These are phyloP conservation scores for Caenorhabditis drosophilae DNA, from an alignment of 2,888 invertebrate genomes.

Conservation along the genomic window DNA sequence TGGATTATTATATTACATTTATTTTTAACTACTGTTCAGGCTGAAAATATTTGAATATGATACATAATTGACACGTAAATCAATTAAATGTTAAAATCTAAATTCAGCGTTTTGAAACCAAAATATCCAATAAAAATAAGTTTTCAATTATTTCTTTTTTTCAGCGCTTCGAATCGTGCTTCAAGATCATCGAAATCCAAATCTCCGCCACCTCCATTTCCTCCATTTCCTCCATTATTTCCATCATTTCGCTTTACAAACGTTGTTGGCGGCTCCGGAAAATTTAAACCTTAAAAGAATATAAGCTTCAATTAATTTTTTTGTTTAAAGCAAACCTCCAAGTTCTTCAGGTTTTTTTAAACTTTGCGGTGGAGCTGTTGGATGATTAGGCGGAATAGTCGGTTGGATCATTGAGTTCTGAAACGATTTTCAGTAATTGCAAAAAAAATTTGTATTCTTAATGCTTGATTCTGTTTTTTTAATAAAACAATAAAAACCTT, in stretches of 20 bases:
- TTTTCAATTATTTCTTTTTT: conserved; percentile 43
- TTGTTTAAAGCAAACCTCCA: conserved; percentile 15
- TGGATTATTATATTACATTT: neutral
- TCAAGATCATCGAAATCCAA: conserved; percentile 63
- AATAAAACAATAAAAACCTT: conserved; percentile 4
- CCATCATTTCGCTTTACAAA: conserved; percentile 25
- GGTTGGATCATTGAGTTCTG: conserved; percentile 44
- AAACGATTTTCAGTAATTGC: conserved; percentile 5
- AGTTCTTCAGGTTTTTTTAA: conserved; percentile 41
- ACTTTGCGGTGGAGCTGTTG: conserved; percentile 47
- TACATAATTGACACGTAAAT: neutral
- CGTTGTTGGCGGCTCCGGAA: conserved; percentile 60
- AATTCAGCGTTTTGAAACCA: neutral
- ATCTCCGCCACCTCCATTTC: conserved; percentile 30
- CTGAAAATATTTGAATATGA: no score
- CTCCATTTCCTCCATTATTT: conserved; percentile 14
- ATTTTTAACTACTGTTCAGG: no score
- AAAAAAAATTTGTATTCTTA: neutral
- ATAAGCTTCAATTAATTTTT: conserved; percentile 3
- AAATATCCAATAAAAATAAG: conserved; percentile 2
- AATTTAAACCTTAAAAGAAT: conserved; percentile 40
- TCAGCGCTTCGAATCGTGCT: conserved; percentile 60
- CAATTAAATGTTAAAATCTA: neutral
- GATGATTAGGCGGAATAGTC: conserved; percentile 21
- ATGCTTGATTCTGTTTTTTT: neutral